Evolutionary conservation across 2,888 invertebrate species (phyloP).

Genomic region (Agrypnus murinus): DNA sequence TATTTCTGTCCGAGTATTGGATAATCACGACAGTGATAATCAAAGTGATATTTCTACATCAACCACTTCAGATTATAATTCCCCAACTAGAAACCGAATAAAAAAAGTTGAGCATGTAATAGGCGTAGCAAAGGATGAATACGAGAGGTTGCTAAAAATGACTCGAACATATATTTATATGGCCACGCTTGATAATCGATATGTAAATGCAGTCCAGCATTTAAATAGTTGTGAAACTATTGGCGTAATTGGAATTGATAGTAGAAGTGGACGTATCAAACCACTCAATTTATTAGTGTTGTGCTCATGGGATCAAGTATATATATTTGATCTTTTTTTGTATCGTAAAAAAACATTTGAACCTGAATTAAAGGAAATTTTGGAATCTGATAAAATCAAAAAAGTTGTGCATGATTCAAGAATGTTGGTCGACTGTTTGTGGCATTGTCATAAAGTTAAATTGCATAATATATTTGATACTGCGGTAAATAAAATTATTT

Average conservation of each 20-base stretch:
- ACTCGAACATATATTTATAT: slow-evolving; percentile 51
- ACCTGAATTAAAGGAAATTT: slow-evolving; percentile 48
- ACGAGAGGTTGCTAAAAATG: slow-evolving; percentile 49
- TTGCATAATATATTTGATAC: slow-evolving; percentile 58
- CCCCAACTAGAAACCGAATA: too few relatives aligned
- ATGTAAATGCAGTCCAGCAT: slow-evolving; percentile 47
- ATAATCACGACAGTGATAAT: too few relatives aligned
- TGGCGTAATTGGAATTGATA: slow-evolving; percentile 50
- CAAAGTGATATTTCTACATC: neutral
- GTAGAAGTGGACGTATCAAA: slow-evolving; percentile 38
- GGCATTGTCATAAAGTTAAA: slow-evolving; percentile 48
- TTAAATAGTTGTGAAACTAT: slow-evolving; percentile 51
- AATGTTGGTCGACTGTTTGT: slow-evolving; percentile 47
- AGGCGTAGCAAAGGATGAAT: slow-evolving; percentile 45
- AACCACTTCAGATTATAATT: neutral
- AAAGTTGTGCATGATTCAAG: slow-evolving; percentile 55
- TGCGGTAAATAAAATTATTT: slow-evolving; percentile 54
- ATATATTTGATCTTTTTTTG: slow-evolving; percentile 54
- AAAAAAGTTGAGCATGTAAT: slow-evolving; percentile 20
- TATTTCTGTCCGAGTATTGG: slow-evolving; percentile 20
- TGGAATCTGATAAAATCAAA: slow-evolving; percentile 47
- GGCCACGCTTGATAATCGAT: slow-evolving; percentile 47
- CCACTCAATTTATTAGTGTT: slow-evolving; percentile 50
- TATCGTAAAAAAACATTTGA: slow-evolving; percentile 46
- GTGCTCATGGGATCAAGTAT: slow-evolving; percentile 54